Percentiles rank a stretch among this genome's conserved stretches.
phyloP scores from a whole-genome alignment of 2,113 vertebrate species.

The Oreochromis spilurus region DNA sequence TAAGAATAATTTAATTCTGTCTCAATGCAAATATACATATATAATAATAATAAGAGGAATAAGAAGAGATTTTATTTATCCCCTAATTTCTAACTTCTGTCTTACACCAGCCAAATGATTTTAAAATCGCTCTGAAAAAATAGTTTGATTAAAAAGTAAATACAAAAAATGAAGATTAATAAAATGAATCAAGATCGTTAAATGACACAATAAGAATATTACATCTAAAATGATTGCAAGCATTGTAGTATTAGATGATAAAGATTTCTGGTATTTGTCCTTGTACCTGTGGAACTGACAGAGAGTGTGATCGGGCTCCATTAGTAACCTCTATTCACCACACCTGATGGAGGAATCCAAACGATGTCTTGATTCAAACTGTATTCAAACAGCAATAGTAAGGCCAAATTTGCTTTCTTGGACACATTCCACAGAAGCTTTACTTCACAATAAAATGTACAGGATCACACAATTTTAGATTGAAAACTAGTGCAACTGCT shows the following conservation, averaged over 20 bases:
- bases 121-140: not conserved
- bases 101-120: not conserved
- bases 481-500: not conserved
- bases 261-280: not conserved
- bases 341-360: not conserved
- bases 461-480: not conserved
- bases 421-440: not conserved
- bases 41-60: accelerated
- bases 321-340: not conserved
- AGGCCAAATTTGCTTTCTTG: not conserved
- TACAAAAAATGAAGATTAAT: not conserved
- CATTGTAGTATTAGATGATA: not conserved
- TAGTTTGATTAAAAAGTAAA: not conserved
- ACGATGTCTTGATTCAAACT: not conserved
- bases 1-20: not conserved
- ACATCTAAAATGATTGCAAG: not conserved
- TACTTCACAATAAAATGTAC: not conserved
- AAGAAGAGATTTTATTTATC: not conserved
- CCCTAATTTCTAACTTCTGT: not conserved
- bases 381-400: not conserved
- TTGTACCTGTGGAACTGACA: not conserved
- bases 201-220: not conserved
- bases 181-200: not conserved
- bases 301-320: not conserved
- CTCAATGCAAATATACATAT: not conserved